Base-by-base conservation (phyloP, 2,113 vertebrate species). In the Lycocorax pyrrhopterus region DNA sequence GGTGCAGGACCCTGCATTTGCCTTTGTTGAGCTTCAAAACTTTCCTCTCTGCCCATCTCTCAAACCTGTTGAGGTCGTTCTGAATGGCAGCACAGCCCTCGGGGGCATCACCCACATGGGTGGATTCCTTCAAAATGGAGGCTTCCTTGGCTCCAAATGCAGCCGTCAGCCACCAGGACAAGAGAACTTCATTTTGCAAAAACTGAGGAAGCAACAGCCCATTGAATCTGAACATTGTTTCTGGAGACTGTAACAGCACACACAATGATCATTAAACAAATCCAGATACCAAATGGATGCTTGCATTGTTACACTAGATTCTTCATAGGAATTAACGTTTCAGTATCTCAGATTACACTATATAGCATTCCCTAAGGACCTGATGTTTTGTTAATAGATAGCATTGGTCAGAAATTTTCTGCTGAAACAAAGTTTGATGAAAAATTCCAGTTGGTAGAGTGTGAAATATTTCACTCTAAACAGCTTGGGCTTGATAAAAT, bases 381-480 rank as follows among this genome's bases (percentile, higher is more conserved):
- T 43, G 22, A 62, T 30, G 12, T 18, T 77, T 66, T 46, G 11
- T 74, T 93, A 39, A 47, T 39, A 55, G 29, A 55, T 26, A 71
- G 47, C 71, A 67, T 18, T 8, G 39, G 56, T 92, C 56, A 75
- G 76, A 92, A 86, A 68, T 64, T 59, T 90, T 74, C 68, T 80
- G 39, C 55, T 77, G 80, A 95, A 89, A 19, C 10, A 73, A 94
- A 81, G 37, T 93, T 92, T 94, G 23, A 64, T 89, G 41, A 78
- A 81, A 89, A 80, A 90, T 81, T 80, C 60, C 83, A 87, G 69
- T 95, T 92, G 32, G 73, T 95, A 44, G 64, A 87, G 39, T 74
- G 60, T 60, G 76, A 93, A 95, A 84, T 75, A 87, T 92, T 95
- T 95, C 69, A 53, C 44, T 94, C n/a, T 87, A 94, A 94, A 81